Evolutionary conservation across 2,797 vertebrate species (phyloP), one percentile per base, ranked within the genome.

Genomic region (Pteropus rufus): DNA sequence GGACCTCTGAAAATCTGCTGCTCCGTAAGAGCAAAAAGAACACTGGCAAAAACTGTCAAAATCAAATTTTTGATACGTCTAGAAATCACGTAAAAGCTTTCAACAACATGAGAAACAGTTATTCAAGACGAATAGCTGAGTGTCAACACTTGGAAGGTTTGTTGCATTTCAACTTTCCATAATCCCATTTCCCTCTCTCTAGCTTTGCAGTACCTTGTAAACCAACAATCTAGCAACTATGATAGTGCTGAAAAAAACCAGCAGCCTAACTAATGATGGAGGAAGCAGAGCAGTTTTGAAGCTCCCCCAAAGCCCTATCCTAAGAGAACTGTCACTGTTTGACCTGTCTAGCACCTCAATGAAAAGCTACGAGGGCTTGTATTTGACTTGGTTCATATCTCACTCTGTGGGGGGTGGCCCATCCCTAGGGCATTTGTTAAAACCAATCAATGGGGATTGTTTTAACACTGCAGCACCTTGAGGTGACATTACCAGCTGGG

Each of bases 1-100:
- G 26, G 46, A 86, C 11, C 18, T 91, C 62, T 65, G 44, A 95
- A 93, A 70, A 88, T 75, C 82, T 34, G 12, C 26, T 86, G 9
- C 69, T 80, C 44, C 41, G 77, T 67, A 83, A 90, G 94, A 90
- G 39, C 49, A 93, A 76, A 93, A 88, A 89, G 24, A 85, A 92
- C 26, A 84, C 2, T 16, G 1, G 18, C 18, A 88, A 89, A 89
- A 56, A 41, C 36, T 26, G 18, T 88, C 72, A 90, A 86, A 85
- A 89, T 54, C 49, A 81, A 91, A 94, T 65, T 91, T 73, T 21
- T 64, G 5, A 10, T 75, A 91, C 64, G 36, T 76, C 36, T 69
- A 31, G 54, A 75, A 87, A 80, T 84, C 67, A 84, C 83, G 34
- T 49, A 91, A 93, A 93, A 36, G 41, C 31, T 83, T 97, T 11